Base-by-base conservation (phyloP, 37 sponge, comb jelly and placozoan species). In the Halichondria panicea region DNA sequence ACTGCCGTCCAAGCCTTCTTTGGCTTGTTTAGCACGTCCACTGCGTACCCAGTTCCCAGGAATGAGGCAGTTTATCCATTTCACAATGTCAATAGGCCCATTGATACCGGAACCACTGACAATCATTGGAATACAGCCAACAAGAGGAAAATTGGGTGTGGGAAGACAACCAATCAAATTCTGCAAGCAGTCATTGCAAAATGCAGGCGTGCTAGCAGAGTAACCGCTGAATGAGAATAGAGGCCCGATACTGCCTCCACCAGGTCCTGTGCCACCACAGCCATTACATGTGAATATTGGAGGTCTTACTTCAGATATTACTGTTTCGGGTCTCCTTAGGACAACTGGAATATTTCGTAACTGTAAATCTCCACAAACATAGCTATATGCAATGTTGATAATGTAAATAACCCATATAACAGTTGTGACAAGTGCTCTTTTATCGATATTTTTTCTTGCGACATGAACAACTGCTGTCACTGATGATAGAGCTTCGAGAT, bases 401-500 rank as follows among this genome's bases (percentile, higher is more conserved):
- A 53, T 53, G 43, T 76, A 76, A 18, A 63, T 22, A 18, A 43
- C 7, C 12, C 24, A 7, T 18, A 25, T 30, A 56, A 41, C 58
- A 27, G 32, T 5, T 22, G 28, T 33, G 65, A 36, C 8, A 21
- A 15, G 1, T 13, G 5, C 2, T 22, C 72, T n/a, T 33, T 71
- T 71, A 33, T 55, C n/a, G 27, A 22, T 53, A 28, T 18, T 50
- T 30, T 53, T 71, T 50, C 72, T 50, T 5, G 77, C 25, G 11
- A 76, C 65, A n/a, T 63, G 41, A 59, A 76, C 77, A 44, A 65
- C 22, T 24, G 45, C 77, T 30, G 43, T 62, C 11, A 76, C 46
- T 21, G 64, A 76, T 1, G 77, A 48, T 1, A 78, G 41, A 4
- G 68, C 28, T 5, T 78, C 68, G 13, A 66, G 25, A 55, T 13